Percentiles rank a stretch among this genome's conserved stretches.
phyloP scores from a whole-genome alignment of 2,888 invertebrate genomes.

The Tenthredo amoena region DNA sequence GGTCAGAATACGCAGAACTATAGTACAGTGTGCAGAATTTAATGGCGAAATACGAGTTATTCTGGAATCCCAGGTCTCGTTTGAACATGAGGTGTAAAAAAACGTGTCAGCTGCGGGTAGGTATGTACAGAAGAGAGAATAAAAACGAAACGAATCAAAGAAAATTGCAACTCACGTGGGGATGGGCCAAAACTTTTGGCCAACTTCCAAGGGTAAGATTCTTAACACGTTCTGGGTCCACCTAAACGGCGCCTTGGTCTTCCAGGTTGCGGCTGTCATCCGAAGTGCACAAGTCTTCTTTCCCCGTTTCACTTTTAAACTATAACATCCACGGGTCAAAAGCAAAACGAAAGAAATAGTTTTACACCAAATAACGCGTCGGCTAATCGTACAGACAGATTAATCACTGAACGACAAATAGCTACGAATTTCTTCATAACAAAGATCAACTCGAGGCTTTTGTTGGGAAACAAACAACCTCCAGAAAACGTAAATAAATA shows the following conservation, averaged over 20 bases:
- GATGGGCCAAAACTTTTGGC: constrained; percentile 31
- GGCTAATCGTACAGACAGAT: background rate
- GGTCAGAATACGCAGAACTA: background rate
- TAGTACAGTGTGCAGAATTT: background rate
- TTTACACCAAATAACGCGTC: background rate
- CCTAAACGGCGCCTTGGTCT: constrained; percentile 26
- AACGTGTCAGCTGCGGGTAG: background rate
- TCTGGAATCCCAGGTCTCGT: background rate
- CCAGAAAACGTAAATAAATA: background rate
- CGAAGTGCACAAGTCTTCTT: background rate
- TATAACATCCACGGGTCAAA: background rate
- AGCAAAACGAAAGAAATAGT: background rate
- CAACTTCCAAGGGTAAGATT: constrained; percentile 29
- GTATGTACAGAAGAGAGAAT: background rate
- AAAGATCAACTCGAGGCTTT: background rate
- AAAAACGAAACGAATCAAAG: constrained; percentile 22
- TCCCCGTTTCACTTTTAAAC: background rate
- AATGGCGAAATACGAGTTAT: background rate
- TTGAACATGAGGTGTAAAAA: background rate
- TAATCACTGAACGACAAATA: background rate
- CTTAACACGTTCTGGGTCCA: constrained; percentile 30
- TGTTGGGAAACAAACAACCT: background rate
- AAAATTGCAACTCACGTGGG: constrained; percentile 9
- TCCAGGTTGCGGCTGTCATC: constrained; percentile 6
- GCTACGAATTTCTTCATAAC: background rate